Conservation (phyloP, 2,797 vertebrate genomes). For the Antrozous pallidus region DNA sequence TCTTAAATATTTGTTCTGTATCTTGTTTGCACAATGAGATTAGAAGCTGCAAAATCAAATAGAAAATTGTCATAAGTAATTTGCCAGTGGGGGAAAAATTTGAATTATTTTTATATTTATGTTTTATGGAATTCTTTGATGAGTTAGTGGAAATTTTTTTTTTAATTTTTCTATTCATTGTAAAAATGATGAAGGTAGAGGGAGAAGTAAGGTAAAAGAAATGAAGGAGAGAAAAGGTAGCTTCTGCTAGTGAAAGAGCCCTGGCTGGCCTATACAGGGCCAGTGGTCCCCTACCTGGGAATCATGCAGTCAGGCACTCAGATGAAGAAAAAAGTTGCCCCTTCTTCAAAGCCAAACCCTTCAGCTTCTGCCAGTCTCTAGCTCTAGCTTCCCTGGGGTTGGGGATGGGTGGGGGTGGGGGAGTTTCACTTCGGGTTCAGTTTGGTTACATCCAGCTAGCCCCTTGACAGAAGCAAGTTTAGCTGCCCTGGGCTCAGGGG, state of each 20-base stretch:
- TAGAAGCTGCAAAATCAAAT: conserved; percentile 35
- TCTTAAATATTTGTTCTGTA: conserved; percentile 20
- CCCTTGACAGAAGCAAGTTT: neutral
- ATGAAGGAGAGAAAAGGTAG: neutral
- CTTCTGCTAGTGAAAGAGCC: neutral
- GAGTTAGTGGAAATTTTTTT: neutral
- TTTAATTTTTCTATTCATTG: neutral
- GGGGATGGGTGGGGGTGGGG: too few relatives aligned
- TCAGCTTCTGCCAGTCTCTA: neutral
- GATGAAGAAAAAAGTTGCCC: neutral
- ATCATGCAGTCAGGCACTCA: neutral
- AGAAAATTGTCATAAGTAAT: conserved; percentile 13
- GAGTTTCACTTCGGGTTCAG: neutral
- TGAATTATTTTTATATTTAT: neutral
- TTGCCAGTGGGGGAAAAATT: neutral
- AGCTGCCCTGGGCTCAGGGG: neutral
- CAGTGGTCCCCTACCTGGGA: neutral
- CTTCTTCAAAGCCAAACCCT: neutral
- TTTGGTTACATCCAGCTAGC: neutral
- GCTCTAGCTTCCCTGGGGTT: neutral
- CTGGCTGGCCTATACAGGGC: neutral
- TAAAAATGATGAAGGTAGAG: neutral
- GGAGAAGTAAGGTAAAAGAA: neutral
- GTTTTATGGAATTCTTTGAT: neutral
- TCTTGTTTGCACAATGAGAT: neutral